These are phyloP conservation scores for Leptoteleia sp. DNA, from an alignment of 1,140 invertebrate genomes.

Conservation along the genomic window DNA sequence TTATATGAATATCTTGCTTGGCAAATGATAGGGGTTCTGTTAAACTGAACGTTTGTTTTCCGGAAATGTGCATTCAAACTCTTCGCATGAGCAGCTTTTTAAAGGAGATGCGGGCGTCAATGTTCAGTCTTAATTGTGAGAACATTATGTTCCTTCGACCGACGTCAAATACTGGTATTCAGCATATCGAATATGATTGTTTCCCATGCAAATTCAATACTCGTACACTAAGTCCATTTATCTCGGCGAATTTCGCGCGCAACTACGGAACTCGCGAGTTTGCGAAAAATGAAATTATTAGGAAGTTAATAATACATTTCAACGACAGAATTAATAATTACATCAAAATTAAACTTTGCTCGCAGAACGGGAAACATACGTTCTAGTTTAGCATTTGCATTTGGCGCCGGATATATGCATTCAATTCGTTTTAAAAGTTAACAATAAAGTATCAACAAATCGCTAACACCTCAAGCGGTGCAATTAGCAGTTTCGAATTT, in stretches of 20 bases:
- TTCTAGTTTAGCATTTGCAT: too few relatives aligned
- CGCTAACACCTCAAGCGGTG: slow-evolving; percentile 2
- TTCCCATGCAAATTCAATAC: slow-evolving; percentile 20
- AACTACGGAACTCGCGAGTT: not conserved
- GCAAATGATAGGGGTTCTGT: slow-evolving; percentile 42
- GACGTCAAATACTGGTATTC: slow-evolving; percentile 26
- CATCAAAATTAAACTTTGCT: too few relatives aligned
- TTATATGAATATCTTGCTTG: slow-evolving; percentile 43
- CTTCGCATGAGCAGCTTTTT: slow-evolving; percentile 50
- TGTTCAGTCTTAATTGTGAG: slow-evolving; percentile 50
- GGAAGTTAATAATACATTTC: not conserved
- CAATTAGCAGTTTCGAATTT: slow-evolving; percentile 14
- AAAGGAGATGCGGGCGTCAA: slow-evolving; percentile 54
- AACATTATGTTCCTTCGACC: slow-evolving; percentile 21
- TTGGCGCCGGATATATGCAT: too few relatives aligned
- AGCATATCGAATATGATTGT: slow-evolving; percentile 35
- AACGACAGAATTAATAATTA: too few relatives aligned
- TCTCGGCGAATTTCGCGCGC: not conserved
- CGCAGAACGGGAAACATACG: too few relatives aligned
- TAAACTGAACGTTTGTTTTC: slow-evolving; percentile 47
- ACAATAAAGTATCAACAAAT: slow-evolving; percentile 14
- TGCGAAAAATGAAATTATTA: slow-evolving; percentile 2
- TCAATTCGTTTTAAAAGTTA: too few relatives aligned
- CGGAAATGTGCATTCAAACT: slow-evolving; percentile 45
- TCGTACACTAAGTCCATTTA: slow-evolving; percentile 8